These are phyloP conservation scores for Thunnus albacares DNA, from an alignment of 2,797 vertebrate species.

Conservation along the genomic window DNA sequence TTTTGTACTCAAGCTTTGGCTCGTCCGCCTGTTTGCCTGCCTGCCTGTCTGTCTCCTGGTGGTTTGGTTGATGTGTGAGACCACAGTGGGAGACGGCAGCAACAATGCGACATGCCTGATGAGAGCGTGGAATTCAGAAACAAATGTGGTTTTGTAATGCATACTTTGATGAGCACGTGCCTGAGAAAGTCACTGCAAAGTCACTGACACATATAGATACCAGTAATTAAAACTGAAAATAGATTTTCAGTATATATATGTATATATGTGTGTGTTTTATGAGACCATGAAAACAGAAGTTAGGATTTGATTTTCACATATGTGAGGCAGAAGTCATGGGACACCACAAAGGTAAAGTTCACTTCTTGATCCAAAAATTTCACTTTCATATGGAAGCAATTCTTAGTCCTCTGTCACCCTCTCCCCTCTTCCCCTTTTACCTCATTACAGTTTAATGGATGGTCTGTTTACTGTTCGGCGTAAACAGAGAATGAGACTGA, in stretches of 20 bases:
- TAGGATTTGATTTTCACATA: slow-evolving; percentile 25
- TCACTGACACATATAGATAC: neutral
- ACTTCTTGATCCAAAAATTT: slow-evolving; percentile 39
- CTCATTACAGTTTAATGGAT: slow-evolving; percentile 58
- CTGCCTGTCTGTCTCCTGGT: neutral
- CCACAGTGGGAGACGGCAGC: slow-evolving; percentile 59
- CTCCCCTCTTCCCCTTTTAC: slow-evolving; percentile 46
- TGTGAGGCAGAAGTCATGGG: slow-evolving; percentile 43
- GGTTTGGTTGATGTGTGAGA: slow-evolving; percentile 43
- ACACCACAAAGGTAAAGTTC: slow-evolving; percentile 47
- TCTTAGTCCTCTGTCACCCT: slow-evolving; percentile 19
- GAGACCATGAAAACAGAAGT: slow-evolving; percentile 18
- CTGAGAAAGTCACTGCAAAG: neutral
- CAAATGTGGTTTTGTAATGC: slow-evolving; percentile 41
- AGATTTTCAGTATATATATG: too few species aligned
- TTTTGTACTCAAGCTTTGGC: slow-evolving; percentile 37
- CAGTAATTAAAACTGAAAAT: neutral
- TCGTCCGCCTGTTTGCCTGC: neutral
- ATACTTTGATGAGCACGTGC: slow-evolving; percentile 27
- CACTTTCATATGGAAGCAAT: slow-evolving; percentile 79
- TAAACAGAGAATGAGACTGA: slow-evolving; percentile 63
- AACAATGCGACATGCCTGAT: slow-evolving; percentile 32
- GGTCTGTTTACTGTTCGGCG: slow-evolving; percentile 66
- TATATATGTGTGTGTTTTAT: neutral
- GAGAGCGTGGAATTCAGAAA: slow-evolving; percentile 40